These are phyloP conservation scores for Neotragus pygmaeus DNA, from an alignment of 2,113 vertebrate genomes.

Conservation along the genomic window DNA sequence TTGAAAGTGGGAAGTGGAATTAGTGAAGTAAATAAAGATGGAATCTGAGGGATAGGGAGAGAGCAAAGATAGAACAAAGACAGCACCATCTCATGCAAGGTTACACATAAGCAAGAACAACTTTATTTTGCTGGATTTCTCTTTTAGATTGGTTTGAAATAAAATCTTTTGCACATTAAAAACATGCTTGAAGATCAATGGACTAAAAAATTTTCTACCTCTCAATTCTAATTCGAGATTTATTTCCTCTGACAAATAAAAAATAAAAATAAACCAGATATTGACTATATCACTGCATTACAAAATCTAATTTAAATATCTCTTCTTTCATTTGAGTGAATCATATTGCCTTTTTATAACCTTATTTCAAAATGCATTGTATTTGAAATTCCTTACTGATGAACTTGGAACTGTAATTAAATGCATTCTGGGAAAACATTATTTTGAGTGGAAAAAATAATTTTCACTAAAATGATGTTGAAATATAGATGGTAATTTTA, in stretches of 20 bases:
- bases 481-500: neutral
- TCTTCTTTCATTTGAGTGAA: slow-evolving; percentile 34
- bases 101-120: neutral
- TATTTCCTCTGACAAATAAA: slow-evolving; percentile 38
- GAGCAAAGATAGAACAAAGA: neutral
- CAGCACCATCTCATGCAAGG: neutral
- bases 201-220: slow-evolving; percentile 19
- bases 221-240: slow-evolving; percentile 14
- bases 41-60: neutral
- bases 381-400: slow-evolving; percentile 20
- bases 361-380: slow-evolving; percentile 36
- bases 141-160: slow-evolving; percentile 38
- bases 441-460: slow-evolving; percentile 7
- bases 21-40: neutral
- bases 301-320: slow-evolving; percentile 42
- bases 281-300: neutral
- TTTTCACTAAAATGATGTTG: neutral
- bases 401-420: slow-evolving; percentile 39
- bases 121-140: neutral
- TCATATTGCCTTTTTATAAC: slow-evolving; percentile 29
- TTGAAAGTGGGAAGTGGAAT: neutral
- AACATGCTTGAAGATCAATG: slow-evolving; percentile 19
- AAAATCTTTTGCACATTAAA: slow-evolving; percentile 22
- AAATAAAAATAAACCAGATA: slow-evolving; percentile 29
- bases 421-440: neutral